Evolutionary conservation across 2,113 vertebrate genomes (phyloP).

Genomic region (Alethe castanea): DNA sequence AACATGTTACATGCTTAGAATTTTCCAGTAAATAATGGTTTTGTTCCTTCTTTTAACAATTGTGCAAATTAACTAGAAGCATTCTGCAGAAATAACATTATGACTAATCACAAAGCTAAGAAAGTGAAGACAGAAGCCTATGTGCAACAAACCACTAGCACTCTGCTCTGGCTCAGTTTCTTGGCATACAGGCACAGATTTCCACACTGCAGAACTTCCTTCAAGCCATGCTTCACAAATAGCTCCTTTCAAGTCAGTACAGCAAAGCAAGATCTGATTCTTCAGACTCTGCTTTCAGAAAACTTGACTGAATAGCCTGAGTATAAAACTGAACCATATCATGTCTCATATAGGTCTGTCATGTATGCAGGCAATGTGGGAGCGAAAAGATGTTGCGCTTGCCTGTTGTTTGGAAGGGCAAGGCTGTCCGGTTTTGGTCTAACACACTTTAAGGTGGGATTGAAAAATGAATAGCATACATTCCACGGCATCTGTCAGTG

Average conservation of each 20-base stretch:
- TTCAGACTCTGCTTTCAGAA: background rate
- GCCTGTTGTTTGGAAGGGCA: background rate
- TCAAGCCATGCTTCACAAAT: background rate
- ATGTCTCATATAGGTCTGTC: background rate
- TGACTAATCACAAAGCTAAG: background rate
- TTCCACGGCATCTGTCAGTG: rapidly evolving
- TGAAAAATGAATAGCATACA: background rate
- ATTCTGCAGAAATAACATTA: background rate
- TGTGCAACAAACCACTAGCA: background rate
- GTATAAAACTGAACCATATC: background rate
- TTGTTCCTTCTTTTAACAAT: background rate
- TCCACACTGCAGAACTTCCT: background rate
- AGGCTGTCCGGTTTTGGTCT: background rate
- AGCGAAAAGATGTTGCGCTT: background rate
- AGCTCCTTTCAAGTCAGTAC: background rate
- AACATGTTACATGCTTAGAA: background rate
- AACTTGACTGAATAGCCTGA: background rate
- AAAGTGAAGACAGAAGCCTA: background rate
- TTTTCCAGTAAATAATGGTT: background rate
- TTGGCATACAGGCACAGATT: background rate
- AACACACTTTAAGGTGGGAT: background rate
- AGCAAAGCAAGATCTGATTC: background rate
- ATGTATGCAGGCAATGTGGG: background rate
- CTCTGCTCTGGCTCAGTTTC: background rate
- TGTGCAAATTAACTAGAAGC: background rate